A percentile compares a stretch with the other conserved stretches of the same genome.
These are phyloP conservation scores for Drosophila ohnishii DNA, from an alignment of 1,140 invertebrate genomes.

Conservation along the genomic window DNA sequence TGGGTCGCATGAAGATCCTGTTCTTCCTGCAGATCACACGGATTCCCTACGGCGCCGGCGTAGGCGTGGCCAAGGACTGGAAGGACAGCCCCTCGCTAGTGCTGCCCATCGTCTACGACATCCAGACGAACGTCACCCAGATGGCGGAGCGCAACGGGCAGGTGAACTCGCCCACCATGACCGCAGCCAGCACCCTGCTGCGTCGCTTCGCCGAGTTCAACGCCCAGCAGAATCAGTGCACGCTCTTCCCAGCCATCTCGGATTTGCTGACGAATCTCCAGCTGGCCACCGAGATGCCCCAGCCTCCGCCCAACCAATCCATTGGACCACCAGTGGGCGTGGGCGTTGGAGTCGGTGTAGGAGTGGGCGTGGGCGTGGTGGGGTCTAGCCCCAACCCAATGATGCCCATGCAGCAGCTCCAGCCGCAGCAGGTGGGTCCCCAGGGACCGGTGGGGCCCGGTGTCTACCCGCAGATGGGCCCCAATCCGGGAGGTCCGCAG, in stretches of 20 bases:
- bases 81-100: slow-evolving; percentile 91
- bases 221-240: slow-evolving; percentile 89
- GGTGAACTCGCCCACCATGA: slow-evolving; percentile 86
- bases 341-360: slow-evolving; percentile 50
- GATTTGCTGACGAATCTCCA: slow-evolving; percentile 92
- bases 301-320: slow-evolving; percentile 74
- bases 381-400: slow-evolving; percentile 85
- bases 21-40: slow-evolving; percentile 95
- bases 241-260: slow-evolving; percentile 93
- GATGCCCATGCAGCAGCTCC: slow-evolving; percentile 84
- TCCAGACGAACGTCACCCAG: slow-evolving; percentile 92
- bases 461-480: slow-evolving; percentile 65
- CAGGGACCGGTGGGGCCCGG: slow-evolving; percentile 65
- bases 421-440: slow-evolving; percentile 72
- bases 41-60: slow-evolving; percentile 84
- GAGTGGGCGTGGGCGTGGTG: slow-evolving; percentile 65
- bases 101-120: slow-evolving; percentile 94
- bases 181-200: slow-evolving; percentile 87
- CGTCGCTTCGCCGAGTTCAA: slow-evolving; percentile 87
- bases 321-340: slow-evolving; percentile 70
- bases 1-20: slow-evolving; percentile 92
- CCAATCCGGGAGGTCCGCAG: slow-evolving; percentile 76
- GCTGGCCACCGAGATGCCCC: slow-evolving; percentile 87
- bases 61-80: slow-evolving; percentile 83
- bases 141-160: slow-evolving; percentile 91